Evolutionary conservation across 2,888 invertebrate genomes (phyloP), one percentile per base, ranked within the genome.

Genomic region (Pyrocoelia pectoralis): DNA sequence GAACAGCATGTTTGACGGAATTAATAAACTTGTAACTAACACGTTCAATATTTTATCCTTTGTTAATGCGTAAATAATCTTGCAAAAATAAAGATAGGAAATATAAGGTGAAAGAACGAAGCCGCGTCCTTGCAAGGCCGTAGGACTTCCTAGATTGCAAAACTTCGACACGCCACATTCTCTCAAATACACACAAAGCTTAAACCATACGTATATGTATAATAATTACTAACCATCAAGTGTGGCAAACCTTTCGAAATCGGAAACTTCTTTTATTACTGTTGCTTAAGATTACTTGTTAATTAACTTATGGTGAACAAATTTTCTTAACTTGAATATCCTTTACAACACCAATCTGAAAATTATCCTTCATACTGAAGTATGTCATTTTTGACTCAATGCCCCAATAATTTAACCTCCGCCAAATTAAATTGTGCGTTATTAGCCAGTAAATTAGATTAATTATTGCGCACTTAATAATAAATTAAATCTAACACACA

Each of bases 91-190:
- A 60, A 15, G 60, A 64, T 43, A 19, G 43, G 13, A 15, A 56
- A 38, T 24, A 55, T 68, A 68, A 74, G 76, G 75, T 74, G 75
- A 76, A 76, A 74, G 77, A 78, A 75, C 75, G 71, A 71, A 72
- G 67, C 67, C 71, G 70, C 76, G 79, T 78, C 79, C 79, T 79
- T 78, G 79, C 78, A 78, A 79, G 79, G 79, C 77, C 79, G 77
- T 73, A 73, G 76, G 72, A 77, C 79, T 79, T 79, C 79, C 79
- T 79, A 76, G 74, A 75, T 78, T 77, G 76, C 77, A 74, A 76
- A 76, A 77, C 69, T 70, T 67, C 24, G 58, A 64, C 63, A 62
- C 59, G 60, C 67, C 51, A 61, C 62, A 58, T 62, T 62, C 65
- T 52, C 56, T 62, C 58, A 40, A 59, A 56, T 50, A 61, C 48